Conservation (phyloP, 1,140 invertebrate species). For the Scaptomyza montana region DNA sequence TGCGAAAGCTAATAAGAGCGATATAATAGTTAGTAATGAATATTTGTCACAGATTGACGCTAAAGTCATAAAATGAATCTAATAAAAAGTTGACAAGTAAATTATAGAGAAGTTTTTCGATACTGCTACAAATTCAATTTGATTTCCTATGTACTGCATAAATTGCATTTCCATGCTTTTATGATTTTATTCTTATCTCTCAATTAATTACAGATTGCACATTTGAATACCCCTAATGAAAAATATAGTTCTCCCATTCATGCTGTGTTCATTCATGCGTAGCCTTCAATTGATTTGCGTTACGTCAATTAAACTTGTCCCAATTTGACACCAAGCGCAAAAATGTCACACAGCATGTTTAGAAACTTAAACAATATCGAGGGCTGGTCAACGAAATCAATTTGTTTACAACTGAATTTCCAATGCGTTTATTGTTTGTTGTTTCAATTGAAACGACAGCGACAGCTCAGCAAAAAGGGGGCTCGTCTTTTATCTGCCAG, state of each 20-base stretch:
- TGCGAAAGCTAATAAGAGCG: background rate
- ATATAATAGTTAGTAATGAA: constrained; percentile 21
- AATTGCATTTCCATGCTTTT: no score
- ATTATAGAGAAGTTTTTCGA: no score
- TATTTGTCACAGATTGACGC: constrained; percentile 10
- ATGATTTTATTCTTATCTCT: no score
- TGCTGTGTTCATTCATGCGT: constrained; percentile 16
- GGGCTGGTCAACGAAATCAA: constrained; percentile 41
- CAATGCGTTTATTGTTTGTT: constrained; percentile 12
- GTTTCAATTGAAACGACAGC: constrained; percentile 5
- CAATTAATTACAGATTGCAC: background rate
- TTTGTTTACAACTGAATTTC: constrained; percentile 57
- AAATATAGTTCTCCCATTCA: constrained; percentile 3
- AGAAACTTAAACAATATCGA: constrained; percentile 10
- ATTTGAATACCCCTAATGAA: background rate
- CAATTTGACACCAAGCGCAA: constrained; percentile 66
- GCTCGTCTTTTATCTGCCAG: constrained; percentile 41
- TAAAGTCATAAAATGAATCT: background rate
- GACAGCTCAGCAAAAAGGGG: constrained; percentile 33
- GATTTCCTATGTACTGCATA: no score
- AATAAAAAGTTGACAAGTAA: background rate
- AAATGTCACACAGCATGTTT: constrained; percentile 29
- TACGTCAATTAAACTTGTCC: constrained; percentile 69
- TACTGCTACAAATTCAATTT: no score
- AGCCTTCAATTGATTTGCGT: constrained; percentile 71